These are phyloP conservation scores for Cotesia congregata DNA, from an alignment of 2,888 invertebrate species.

Conservation along the genomic window DNA sequence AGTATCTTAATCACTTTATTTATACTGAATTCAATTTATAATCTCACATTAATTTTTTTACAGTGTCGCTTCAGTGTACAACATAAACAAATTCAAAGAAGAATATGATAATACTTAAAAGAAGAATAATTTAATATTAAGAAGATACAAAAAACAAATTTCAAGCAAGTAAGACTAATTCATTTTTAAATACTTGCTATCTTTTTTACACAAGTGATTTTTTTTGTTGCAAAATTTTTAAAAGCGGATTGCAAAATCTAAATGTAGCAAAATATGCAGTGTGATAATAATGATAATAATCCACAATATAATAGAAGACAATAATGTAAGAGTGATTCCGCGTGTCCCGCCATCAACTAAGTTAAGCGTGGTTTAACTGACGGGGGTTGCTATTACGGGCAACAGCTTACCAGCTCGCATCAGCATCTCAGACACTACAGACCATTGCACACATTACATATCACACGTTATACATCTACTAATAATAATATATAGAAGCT, in stretches of 20 bases:
- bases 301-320: background rate
- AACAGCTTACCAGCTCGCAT: conserved; percentile 38
- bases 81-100: background rate
- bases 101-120: background rate
- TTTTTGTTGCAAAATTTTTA: background rate
- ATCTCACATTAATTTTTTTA: background rate
- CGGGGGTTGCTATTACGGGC: conserved; percentile 62
- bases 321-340: conserved; percentile 17
- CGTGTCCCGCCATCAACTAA: conserved; percentile 24
- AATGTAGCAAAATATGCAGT: background rate
- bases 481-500: background rate
- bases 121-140: background rate
- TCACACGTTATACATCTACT: conserved; percentile 10
- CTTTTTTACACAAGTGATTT: background rate
- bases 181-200: background rate
- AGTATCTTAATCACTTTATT: background rate
- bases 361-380: conserved; percentile 55
- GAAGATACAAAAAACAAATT: background rate
- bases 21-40: background rate
- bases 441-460: background rate
- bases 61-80: background rate
- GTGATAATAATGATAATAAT: background rate
- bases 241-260: background rate
- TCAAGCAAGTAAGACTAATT: background rate
- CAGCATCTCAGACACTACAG: background rate